Conservation (phyloP, 2,888 invertebrate species). For the Brachyptera risi region DNA sequence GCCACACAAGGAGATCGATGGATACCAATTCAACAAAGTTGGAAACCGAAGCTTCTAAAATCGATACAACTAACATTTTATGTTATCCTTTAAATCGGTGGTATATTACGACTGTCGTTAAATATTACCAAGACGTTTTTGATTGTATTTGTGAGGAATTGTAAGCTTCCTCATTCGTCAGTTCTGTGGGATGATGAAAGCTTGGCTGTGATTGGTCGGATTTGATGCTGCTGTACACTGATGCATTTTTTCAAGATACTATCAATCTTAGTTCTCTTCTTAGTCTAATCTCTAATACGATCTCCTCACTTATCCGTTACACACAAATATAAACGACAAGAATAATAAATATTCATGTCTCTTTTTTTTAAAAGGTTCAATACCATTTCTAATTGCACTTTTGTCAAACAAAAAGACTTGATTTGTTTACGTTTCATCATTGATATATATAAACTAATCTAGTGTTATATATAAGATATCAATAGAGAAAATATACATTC, state of each 20-base stretch:
- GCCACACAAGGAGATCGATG: too few species aligned
- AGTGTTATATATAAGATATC: slow-evolving; percentile 47
- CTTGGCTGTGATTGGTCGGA: slow-evolving; percentile 14
- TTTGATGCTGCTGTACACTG: slow-evolving; percentile 9
- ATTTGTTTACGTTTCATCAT: slow-evolving; percentile 43
- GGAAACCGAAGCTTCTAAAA: too few species aligned
- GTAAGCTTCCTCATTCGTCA: too few species aligned
- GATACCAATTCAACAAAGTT: too few species aligned
- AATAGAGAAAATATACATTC: slow-evolving; percentile 57
- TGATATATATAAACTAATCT: slow-evolving; percentile 36
- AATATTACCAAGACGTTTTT: too few species aligned
- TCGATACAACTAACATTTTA: too few species aligned
- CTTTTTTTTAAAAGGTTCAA: slow-evolving; percentile 22
- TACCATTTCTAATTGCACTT: slow-evolving; percentile 57
- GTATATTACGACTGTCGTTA: too few species aligned
- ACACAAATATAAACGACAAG: slow-evolving; percentile 21
- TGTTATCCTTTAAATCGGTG: too few species aligned
- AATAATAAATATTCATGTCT: slow-evolving; percentile 14
- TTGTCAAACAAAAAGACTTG: slow-evolving; percentile 49
- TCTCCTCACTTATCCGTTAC: slow-evolving; percentile 1
- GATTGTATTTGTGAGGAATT: too few species aligned
- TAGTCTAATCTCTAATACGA: slow-evolving; percentile 21
- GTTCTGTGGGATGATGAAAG: not conserved
- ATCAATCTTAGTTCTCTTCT: slow-evolving; percentile 21
- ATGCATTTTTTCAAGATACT: slow-evolving; percentile 9